These are phyloP conservation scores for Drosophila leontia DNA, from an alignment of 1,140 invertebrate species.

Conservation along the genomic window DNA sequence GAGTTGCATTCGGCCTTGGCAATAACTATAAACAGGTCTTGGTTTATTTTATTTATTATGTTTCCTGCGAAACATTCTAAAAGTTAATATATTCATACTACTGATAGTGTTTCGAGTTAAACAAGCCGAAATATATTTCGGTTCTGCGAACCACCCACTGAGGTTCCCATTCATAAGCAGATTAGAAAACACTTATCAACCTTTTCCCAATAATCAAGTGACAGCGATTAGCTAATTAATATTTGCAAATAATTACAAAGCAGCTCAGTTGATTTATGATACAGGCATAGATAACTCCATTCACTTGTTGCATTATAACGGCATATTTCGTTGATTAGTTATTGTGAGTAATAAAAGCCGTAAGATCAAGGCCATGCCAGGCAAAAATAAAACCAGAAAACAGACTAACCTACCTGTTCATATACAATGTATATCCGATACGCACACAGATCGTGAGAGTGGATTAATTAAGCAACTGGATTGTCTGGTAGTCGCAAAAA, in stretches of 20 bases:
- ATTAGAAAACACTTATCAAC: not conserved
- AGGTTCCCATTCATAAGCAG: not conserved
- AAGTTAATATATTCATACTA: not conserved
- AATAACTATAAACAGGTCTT: not conserved
- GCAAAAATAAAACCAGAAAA: slow-evolving; percentile 23
- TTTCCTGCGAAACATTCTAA: not conserved
- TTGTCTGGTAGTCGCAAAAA: slow-evolving; percentile 28
- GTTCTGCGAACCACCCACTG: not conserved
- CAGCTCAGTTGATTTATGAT: slow-evolving; percentile 12
- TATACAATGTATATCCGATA: slow-evolving; percentile 1
- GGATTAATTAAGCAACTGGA: slow-evolving; percentile 41
- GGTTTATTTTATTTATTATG: not conserved
- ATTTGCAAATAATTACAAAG: slow-evolving; percentile 24
- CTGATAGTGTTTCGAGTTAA: not conserved
- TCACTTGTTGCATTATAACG: slow-evolving; percentile 34
- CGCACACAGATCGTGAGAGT: slow-evolving; percentile 10
- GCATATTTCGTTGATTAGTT: slow-evolving; percentile 23
- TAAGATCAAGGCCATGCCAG: slow-evolving; percentile 51
- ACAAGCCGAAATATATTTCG: not conserved
- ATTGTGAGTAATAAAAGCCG: slow-evolving; percentile 24
- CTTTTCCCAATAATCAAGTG: not conserved
- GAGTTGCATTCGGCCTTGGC: not conserved
- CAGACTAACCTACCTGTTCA: slow-evolving; percentile 7
- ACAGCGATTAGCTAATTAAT: slow-evolving; percentile 35
- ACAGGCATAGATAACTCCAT: slow-evolving; percentile 12